These are phyloP conservation scores for Phocoena sinus DNA, from an alignment of 2,113 vertebrate genomes.

Conservation along the genomic window DNA sequence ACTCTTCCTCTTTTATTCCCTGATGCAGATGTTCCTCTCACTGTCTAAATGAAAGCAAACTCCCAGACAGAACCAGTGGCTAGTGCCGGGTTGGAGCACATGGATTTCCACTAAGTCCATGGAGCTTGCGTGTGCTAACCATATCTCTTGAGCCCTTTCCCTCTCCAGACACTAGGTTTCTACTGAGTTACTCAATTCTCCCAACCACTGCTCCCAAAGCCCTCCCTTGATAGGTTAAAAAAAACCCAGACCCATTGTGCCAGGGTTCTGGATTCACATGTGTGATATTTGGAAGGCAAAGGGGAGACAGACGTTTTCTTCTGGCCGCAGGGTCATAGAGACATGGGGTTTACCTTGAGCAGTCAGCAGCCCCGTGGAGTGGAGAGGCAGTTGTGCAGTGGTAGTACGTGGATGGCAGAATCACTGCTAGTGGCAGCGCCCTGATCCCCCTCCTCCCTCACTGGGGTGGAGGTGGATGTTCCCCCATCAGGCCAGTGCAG, in stretches of 20 bases:
- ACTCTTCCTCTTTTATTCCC: neutral
- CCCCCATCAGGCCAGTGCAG: fast-evolving
- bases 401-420: no score
- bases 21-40: neutral
- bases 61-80: neutral
- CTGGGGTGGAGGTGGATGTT: neutral
- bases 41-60: neutral
- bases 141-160: neutral
- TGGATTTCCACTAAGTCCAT: no score
- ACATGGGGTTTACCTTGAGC: neutral
- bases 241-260: neutral
- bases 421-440: neutral
- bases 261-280: neutral
- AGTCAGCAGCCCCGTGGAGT: fast-evolving
- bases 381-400: neutral
- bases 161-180: neutral
- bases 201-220: neutral
- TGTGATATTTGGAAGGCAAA: neutral
- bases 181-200: neutral
- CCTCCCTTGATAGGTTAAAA: neutral
- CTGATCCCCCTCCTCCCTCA: neutral
- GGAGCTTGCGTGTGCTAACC: fast-evolving
- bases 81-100: neutral
- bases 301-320: neutral
- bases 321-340: neutral